Evolutionary conservation across 2,888 invertebrate species (phyloP).

Genomic region (Drosophila anomelani): DNA sequence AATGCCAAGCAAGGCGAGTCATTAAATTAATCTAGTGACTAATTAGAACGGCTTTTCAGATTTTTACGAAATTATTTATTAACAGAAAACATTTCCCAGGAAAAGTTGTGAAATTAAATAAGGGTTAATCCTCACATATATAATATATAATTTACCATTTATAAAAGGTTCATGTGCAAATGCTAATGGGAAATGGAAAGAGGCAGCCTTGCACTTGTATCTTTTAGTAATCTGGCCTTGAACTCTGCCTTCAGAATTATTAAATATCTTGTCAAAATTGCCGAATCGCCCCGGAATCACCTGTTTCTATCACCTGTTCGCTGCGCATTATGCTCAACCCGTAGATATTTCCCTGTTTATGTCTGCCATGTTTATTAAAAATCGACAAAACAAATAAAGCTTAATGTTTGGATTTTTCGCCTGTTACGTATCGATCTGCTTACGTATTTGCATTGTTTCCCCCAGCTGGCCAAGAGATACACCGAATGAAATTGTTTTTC

Average conservation of each 20-base stretch:
- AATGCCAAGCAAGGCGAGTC: background rate
- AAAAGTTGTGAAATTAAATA: background rate
- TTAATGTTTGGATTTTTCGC: constrained; percentile 24
- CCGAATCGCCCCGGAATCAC: constrained; percentile 27
- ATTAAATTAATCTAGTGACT: too few species aligned
- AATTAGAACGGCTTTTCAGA: too few species aligned
- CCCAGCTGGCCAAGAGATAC: constrained; percentile 27
- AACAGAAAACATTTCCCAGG: background rate
- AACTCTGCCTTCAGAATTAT: background rate
- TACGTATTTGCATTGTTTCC: constrained; percentile 48
- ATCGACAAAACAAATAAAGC: constrained; percentile 49
- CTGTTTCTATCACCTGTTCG: constrained; percentile 20
- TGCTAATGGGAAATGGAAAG: background rate
- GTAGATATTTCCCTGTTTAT: constrained; percentile 54
- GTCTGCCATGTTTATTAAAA: constrained; percentile 40
- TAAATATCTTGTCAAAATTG: constrained; percentile 1
- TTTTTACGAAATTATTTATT: too few species aligned
- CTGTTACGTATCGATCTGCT: constrained; percentile 33
- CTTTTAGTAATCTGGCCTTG: background rate
- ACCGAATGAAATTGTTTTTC: constrained; percentile 49
- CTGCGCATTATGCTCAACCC: constrained; percentile 34
- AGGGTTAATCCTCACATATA: too few species aligned
- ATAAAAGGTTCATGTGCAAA: too few species aligned
- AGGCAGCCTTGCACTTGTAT: too few species aligned
- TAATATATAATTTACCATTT: too few species aligned